phyloP scores from a whole-genome alignment of 2,797 vertebrate species.

The Pseudochromis fuscus region DNA sequence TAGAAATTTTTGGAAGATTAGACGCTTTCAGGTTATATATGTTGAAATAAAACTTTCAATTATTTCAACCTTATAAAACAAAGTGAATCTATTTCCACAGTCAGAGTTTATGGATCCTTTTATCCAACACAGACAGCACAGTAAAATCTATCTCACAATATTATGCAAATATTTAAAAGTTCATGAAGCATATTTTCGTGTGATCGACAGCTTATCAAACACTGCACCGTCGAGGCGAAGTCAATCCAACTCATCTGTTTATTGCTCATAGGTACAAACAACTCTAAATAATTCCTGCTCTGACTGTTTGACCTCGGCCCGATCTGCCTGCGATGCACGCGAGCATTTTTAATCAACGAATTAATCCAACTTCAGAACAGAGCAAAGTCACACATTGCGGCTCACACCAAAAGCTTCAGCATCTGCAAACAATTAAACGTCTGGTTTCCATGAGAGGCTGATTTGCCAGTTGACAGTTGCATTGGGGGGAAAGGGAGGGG shows the following conservation, averaged over 20 bases:
- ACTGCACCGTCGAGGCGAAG: constrained; percentile 3
- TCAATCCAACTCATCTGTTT: constrained; percentile 27
- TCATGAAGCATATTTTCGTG: not conserved
- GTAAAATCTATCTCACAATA: constrained; percentile 19
- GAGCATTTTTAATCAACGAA: constrained; percentile 77
- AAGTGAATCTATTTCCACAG: not conserved
- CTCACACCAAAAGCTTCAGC: constrained; percentile 75
- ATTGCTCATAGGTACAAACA: constrained; percentile 25
- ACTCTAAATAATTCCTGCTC: not conserved
- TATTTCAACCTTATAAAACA: too few relatives aligned
- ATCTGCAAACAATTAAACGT: constrained; percentile 87
- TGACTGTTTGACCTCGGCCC: constrained; percentile 40
- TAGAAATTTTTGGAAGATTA: not conserved
- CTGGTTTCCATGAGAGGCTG: constrained; percentile 82
- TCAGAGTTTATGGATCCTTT: not conserved
- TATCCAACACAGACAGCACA: constrained; percentile 12
- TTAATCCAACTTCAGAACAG: constrained; percentile 74
- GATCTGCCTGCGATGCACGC: constrained; percentile 51
- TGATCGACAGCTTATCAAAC: constrained; percentile 43
- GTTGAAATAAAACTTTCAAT: too few relatives aligned
- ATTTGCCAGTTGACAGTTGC: constrained; percentile 79
- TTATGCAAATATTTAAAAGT: constrained; percentile 28
- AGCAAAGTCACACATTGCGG: constrained; percentile 75
- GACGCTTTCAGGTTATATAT: not conserved
- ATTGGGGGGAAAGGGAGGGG: constrained; percentile 21